Evolutionary conservation across 1,140 invertebrate genomes (phyloP).

Genomic region (Luehdorfia chinensis): DNA sequence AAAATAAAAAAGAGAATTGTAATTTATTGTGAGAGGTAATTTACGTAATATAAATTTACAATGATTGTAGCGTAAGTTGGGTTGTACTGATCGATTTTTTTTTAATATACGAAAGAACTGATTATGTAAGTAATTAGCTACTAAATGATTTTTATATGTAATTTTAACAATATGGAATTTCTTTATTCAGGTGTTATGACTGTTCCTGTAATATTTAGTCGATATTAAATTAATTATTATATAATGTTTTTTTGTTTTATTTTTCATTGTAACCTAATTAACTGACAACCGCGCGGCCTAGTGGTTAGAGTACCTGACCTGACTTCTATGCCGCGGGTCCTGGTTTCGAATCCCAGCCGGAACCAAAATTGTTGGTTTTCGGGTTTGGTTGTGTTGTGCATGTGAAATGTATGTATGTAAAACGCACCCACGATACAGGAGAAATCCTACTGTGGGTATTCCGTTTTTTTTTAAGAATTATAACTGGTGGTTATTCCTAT

Average conservation of each 20-base stretch:
- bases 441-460: too few relatives aligned
- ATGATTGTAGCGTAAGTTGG: not conserved
- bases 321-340: too few relatives aligned
- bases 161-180: slow-evolving; percentile 6
- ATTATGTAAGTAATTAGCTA: slow-evolving; percentile 6
- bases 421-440: too few relatives aligned
- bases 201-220: slow-evolving; percentile 8
- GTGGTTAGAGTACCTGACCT: too few relatives aligned
- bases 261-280: too few relatives aligned
- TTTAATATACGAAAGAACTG: slow-evolving; percentile 12
- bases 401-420: too few relatives aligned
- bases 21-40: slow-evolving; percentile 6
- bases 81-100: not conserved
- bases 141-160: slow-evolving; percentile 6
- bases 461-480: too few relatives aligned
- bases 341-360: too few relatives aligned
- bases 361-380: too few relatives aligned
- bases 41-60: slow-evolving; percentile 5
- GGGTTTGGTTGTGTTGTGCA: too few relatives aligned
- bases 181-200: slow-evolving; percentile 3
- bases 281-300: too few relatives aligned
- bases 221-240: slow-evolving; percentile 3
- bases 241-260: slow-evolving; percentile 5
- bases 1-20: not conserved
- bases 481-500: too few relatives aligned